Conservation (phyloP, 2,113 vertebrate species). For the Saguinus midas region DNA sequence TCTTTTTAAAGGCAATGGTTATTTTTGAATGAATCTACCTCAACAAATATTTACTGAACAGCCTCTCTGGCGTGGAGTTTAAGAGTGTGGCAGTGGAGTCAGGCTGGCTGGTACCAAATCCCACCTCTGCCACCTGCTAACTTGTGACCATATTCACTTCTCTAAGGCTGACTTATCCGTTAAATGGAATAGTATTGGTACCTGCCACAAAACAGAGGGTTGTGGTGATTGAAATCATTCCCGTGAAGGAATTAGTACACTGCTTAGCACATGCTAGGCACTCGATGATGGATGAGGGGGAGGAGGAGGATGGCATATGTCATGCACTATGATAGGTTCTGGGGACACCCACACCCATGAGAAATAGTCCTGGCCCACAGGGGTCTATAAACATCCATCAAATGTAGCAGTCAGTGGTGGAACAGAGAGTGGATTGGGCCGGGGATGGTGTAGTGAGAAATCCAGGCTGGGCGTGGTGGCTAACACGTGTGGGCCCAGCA, state of each 20-base stretch:
- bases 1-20: not conserved
- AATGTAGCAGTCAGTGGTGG: not conserved
- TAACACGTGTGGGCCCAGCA: no score
- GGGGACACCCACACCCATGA: not conserved
- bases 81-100: not conserved
- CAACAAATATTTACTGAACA: constrained; percentile 23
- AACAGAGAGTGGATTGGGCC: no score
- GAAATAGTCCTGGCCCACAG: not conserved
- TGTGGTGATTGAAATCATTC: no score
- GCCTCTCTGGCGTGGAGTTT: not conserved
- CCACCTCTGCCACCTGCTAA: not conserved
- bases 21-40: not conserved
- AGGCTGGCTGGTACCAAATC: not conserved
- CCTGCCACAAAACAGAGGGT: no score
- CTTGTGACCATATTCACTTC: not conserved
- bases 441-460: not conserved
- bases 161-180: not conserved
- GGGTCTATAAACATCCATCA: not conserved
- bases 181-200: fast-evolving
- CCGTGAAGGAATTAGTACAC: not conserved
- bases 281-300: not conserved
- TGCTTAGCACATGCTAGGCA: not conserved
- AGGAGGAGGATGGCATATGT: fast-evolving
- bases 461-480: no score
- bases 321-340: not conserved